phyloP scores from a whole-genome alignment of 1,140 invertebrate genomes.

The Delia radicum region DNA sequence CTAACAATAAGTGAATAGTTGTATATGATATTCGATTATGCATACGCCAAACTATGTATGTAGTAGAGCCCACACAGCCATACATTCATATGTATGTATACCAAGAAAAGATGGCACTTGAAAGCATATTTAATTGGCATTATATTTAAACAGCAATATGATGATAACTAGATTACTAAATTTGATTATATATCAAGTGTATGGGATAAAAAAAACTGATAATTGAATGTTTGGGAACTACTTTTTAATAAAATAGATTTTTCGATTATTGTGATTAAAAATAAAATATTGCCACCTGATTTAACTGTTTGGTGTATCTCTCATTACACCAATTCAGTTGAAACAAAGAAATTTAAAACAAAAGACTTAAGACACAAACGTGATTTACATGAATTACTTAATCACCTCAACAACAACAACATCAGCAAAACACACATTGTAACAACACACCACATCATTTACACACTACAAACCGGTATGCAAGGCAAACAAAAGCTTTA shows the following conservation, averaged over 20 bases:
- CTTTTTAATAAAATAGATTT: not conserved
- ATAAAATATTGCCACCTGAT: not conserved
- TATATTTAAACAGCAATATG: not conserved
- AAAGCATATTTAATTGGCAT: not conserved
- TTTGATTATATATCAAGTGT: too few relatives aligned
- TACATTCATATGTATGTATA: not conserved
- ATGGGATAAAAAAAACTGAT: too few relatives aligned
- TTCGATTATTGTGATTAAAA: not conserved
- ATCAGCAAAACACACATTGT: not conserved
- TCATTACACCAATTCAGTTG: not conserved
- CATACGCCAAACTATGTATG: too few relatives aligned
- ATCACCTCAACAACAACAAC: not conserved
- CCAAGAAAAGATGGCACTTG: not conserved
- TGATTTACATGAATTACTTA: constrained; percentile 8
- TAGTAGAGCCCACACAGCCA: too few relatives aligned
- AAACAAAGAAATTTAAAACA: constrained; percentile 14
- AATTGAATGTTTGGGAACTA: too few relatives aligned
- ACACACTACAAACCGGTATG: not conserved
- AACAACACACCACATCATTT: not conserved
- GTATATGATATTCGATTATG: too few relatives aligned
- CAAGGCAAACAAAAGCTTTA: not conserved
- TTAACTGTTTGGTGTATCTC: not conserved
- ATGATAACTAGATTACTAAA: too few relatives aligned
- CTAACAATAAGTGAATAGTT: too few relatives aligned
- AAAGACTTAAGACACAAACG: constrained; percentile 18